Evolutionary conservation across 2,797 vertebrate species (phyloP), one percentile per base, ranked within the genome.

Genomic region (Enteromius anoplus): DNA sequence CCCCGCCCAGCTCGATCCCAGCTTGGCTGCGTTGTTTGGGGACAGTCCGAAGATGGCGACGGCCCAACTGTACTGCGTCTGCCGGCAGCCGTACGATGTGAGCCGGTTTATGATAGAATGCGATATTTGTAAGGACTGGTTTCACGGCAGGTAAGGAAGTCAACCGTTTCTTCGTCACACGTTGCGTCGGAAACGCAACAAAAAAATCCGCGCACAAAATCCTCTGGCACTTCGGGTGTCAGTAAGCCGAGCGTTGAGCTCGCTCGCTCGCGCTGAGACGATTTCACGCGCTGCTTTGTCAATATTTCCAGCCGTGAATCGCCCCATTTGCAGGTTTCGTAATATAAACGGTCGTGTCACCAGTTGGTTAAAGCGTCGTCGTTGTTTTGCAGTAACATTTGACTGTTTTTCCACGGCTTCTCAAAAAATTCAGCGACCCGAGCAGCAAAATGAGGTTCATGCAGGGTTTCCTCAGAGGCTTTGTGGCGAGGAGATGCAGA

Each of bases 71-170:
- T 99, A 98, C 94, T 98, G 97, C 93, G 96, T 98, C 93, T 98
- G 97, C 96, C 97, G 97, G 95, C 97, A 98, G 94, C 96, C 97
- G 76, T 98, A 98, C 94, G 97, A 98, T 88, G 97, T 98, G 92
- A 97, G 91, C 95, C 97, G 97, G 95, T 99, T 99, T 93, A 98
- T 99, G 97, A 99, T 99, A 93, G 97, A 98, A 91, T 99, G 97
- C 91, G 97, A 99, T 93, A 95, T 96, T 89, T 99, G 97, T 95
- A 98, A 99, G 92, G 97, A 99, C 94, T 99, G 97, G 97, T 99
- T 99, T 92, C 97, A 98, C 89, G 97, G 97, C 96, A 97, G 97
- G 97, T 98, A 94, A 76, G 95, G 89, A 14, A 86, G 81, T 29
- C 80, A 75, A 26, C 1, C 21, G 14, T 84, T 86, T 11, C 34